phyloP scores from a whole-genome alignment of 2,113 vertebrate species.

The Myiopsitta monachus region DNA sequence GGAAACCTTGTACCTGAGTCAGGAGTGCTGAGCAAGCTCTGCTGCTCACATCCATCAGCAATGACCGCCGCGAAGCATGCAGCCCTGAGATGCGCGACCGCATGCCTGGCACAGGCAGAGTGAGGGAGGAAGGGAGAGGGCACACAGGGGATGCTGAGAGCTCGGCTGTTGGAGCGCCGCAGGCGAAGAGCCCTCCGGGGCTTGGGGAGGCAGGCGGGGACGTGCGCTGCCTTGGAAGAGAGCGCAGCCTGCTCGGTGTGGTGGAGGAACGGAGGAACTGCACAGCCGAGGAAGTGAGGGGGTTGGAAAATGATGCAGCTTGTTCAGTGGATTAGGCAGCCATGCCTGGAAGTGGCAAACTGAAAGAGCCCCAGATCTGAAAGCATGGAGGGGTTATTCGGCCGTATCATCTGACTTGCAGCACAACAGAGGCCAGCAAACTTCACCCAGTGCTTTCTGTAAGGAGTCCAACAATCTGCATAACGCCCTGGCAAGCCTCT shows the following conservation, averaged over 20 bases:
- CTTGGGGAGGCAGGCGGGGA: not conserved
- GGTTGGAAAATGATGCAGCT: slow-evolving; percentile 35
- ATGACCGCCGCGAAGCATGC: not conserved
- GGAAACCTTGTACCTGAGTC: not conserved
- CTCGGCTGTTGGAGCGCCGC: slow-evolving; percentile 14
- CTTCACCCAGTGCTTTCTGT: not conserved
- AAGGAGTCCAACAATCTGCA: not conserved
- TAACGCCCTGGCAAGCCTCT: not conserved
- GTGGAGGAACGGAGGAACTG: not conserved
- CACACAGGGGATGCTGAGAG: not conserved
- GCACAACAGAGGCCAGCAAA: not conserved
- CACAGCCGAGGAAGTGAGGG: not conserved
- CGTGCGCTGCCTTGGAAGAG: slow-evolving; percentile 42
- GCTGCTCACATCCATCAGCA: not conserved
- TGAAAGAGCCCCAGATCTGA: not conserved
- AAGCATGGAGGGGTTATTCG: not conserved
- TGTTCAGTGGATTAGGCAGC: slow-evolving; percentile 3
- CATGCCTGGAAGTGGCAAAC: slow-evolving; percentile 26
- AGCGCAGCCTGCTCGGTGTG: not conserved
- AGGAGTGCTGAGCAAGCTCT: not conserved
- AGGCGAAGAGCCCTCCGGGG: slow-evolving; percentile 28
- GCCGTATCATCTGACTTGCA: not conserved
- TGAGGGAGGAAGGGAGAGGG: not conserved
- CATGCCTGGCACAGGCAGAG: not conserved
- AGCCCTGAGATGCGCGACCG: not conserved